phyloP scores from a whole-genome alignment of 1,140 invertebrate genomes.

The Danaus plexippus region DNA sequence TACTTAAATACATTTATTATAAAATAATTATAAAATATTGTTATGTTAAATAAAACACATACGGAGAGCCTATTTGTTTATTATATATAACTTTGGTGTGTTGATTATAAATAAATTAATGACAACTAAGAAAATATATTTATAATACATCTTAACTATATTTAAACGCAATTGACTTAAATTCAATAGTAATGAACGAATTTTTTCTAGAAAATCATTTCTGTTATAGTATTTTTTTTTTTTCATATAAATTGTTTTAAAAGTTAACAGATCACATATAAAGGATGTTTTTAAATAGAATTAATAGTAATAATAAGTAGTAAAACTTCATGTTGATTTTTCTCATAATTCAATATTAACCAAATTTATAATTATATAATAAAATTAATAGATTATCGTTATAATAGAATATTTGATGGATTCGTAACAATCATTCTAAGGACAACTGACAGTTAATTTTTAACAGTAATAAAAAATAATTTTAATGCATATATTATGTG shows the following conservation, averaged over 20 bases:
- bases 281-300: constrained; percentile 1
- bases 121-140: constrained; percentile 45
- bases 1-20: constrained; percentile 28
- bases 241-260: constrained; percentile 21
- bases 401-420: no score
- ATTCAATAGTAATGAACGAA: constrained; percentile 26
- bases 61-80: constrained; percentile 65
- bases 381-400: no score
- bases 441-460: no score
- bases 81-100: constrained; percentile 69
- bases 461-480: no score
- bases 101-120: constrained; percentile 68
- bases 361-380: no score
- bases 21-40: constrained; percentile 17
- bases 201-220: constrained; percentile 16
- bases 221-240: constrained; percentile 13
- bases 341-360: neutral
- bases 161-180: constrained; percentile 28
- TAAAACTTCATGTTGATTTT: neutral
- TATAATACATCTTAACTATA: constrained; percentile 22
- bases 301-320: constrained; percentile 7
- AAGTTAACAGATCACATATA: constrained; percentile 19
- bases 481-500: no score
- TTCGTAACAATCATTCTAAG: no score
- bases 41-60: constrained; percentile 44